A percentile compares a stretch with the other conserved stretches of the same genome.
phyloP scores from a whole-genome alignment of 1,140 invertebrate genomes.

The Papilio xuthus region DNA sequence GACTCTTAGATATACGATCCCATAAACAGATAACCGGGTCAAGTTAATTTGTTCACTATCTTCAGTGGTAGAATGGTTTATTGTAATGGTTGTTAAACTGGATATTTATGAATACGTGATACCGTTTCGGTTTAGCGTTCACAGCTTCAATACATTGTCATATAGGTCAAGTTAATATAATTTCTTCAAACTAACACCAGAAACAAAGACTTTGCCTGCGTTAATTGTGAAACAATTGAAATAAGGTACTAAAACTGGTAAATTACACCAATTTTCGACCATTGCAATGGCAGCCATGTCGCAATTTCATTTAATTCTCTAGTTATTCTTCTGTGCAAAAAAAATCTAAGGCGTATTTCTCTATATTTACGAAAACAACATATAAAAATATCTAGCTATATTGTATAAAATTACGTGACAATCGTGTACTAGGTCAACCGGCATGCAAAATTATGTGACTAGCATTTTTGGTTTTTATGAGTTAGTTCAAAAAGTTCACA shows the following conservation, averaged over 20 bases:
- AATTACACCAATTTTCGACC: not conserved
- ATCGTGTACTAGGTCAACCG: not conserved
- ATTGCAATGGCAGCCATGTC: no score
- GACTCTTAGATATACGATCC: constrained; percentile 15
- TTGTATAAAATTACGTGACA: constrained; percentile 6
- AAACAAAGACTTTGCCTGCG: no score
- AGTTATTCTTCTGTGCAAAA: not conserved
- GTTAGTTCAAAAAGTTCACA: not conserved
- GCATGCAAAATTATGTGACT: not conserved
- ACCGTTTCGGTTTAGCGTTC: not conserved
- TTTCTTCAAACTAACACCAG: no score
- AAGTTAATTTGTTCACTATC: constrained; percentile 27
- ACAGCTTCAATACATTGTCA: not conserved
- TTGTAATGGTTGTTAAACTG: not conserved
- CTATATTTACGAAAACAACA: no score
- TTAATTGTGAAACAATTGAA: no score
- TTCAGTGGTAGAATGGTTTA: not conserved
- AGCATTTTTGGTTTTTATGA: not conserved
- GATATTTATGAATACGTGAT: not conserved
- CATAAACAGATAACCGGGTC: constrained; percentile 12
- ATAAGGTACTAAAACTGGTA: not conserved
- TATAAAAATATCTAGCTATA: no score
- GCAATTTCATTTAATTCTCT: no score
- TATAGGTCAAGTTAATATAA: not conserved
- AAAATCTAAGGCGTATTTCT: not conserved